Evolutionary conservation across 2,113 vertebrate genomes (phyloP).

Genomic region (Dryoscopus gambensis): DNA sequence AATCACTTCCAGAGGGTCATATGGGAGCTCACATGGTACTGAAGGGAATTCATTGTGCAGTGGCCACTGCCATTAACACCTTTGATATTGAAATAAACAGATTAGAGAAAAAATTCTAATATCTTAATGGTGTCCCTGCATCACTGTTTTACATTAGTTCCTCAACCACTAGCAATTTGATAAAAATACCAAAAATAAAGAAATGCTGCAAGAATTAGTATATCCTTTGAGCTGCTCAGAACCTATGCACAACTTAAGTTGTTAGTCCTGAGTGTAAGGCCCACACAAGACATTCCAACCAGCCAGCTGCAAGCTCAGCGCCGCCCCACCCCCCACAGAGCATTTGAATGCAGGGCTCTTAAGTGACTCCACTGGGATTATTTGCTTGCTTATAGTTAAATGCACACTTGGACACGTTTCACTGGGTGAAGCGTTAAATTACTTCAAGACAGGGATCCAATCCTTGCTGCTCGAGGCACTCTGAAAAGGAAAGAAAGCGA

Average conservation of each 20-base stretch:
- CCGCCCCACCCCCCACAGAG: background rate
- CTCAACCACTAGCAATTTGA: background rate
- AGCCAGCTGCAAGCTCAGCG: background rate
- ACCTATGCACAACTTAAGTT: background rate
- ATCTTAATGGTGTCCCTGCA: background rate
- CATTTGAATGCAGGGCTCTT: background rate
- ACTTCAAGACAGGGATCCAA: background rate
- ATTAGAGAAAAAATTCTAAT: background rate
- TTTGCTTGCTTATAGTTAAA: background rate
- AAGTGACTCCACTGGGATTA: background rate
- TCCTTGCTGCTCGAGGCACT: background rate
- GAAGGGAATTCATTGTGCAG: background rate
- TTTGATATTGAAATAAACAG: background rate
- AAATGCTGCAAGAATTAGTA: background rate
- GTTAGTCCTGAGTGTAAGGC: background rate
- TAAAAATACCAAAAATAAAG: background rate
- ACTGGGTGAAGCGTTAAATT: background rate
- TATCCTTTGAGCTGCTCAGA: background rate
- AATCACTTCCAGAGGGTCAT: background rate
- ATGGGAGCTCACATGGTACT: rapidly evolving
- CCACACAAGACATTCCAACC: background rate
- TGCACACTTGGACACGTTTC: background rate
- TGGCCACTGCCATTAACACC: background rate
- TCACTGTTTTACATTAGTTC: background rate
- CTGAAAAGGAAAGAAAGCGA: background rate